Evolutionary conservation across 2,797 vertebrate genomes (phyloP), one percentile per base, ranked within the genome.

Genomic region (Macropodus opercularis): DNA sequence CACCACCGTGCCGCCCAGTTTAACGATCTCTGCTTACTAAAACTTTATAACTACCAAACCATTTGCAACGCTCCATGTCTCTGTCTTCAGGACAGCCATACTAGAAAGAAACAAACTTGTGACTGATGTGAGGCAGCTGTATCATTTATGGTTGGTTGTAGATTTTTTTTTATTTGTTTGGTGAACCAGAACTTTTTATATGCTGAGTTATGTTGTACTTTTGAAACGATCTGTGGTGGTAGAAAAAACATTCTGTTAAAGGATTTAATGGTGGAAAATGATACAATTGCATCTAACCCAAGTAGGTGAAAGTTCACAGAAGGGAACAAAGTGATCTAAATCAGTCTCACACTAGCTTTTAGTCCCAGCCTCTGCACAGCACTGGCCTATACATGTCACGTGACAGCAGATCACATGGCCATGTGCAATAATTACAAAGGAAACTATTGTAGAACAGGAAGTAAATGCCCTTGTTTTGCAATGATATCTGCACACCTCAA

Each of bases 251-350:
- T n/a, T n/a, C n/a, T n/a, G n/a, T n/a, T 10, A 58, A 44, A 18
- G 29, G 1, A 35, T 52, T 47, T 17, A 23, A 17, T 14, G 22
- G 27, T 14, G 39, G 59, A 29, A 66, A 24, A 32, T 22, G 7
- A 0, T 21, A 19, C 19, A 1, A 21, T n/a, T 8, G 15, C 6
- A 2, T 22, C 23, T 6, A 13, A 17, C n/a, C 39, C 4, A 67
- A 41, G 26, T 62, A 6, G 64, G 72, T 50, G 42, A 79, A 54
- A 39, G 77, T 54, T 79, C 52, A 51, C 17, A 3, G 10, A 43
- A 18, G 26, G 24, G 52, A 72, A 52, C 46, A 51, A 58, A 19
- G 13, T 9, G 23, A 19, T 47, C 17, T 56, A 36, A n/a, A 34
- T 18, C 10, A 7, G 5, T 34, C 31, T 14, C 11, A 32, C 4